Evolutionary conservation across 2,113 vertebrate genomes (phyloP).

Genomic region (Semicossyphus pulcher): DNA sequence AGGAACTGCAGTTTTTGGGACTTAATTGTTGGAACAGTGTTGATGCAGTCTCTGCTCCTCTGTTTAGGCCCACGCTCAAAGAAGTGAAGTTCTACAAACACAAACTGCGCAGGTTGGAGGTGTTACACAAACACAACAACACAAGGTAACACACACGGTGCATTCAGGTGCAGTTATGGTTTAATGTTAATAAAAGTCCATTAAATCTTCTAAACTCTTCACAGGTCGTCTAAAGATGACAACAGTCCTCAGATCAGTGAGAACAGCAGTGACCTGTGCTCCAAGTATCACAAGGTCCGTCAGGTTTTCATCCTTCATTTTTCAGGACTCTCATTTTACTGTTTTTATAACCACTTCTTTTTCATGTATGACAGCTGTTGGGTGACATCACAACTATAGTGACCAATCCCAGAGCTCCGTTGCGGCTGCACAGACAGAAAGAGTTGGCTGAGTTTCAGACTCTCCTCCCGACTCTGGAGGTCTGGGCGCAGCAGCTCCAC

Average conservation of each 20-base stretch:
- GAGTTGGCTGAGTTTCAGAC: slow-evolving; percentile 81
- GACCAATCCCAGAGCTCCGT: slow-evolving; percentile 80
- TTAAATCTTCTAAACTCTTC: not conserved
- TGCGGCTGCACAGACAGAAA: slow-evolving; percentile 74
- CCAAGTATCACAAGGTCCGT: slow-evolving; percentile 44
- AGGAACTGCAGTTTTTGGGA: too few species aligned
- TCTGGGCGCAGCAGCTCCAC: slow-evolving; percentile 89
- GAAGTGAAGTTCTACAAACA: slow-evolving; percentile 88
- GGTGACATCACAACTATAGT: slow-evolving; percentile 82
- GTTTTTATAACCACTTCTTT: not conserved
- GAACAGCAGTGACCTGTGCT: slow-evolving; percentile 14
- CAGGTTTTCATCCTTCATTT: not conserved
- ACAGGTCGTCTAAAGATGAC: slow-evolving; percentile 43
- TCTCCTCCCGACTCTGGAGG: slow-evolving; percentile 85
- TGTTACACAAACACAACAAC: slow-evolving; percentile 76
- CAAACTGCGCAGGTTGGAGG: slow-evolving; percentile 86
- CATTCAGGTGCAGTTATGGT: not conserved
- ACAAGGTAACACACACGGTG: slow-evolving; percentile 70
- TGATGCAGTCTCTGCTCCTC: not conserved
- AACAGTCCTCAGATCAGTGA: not conserved
- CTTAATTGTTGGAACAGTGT: too few species aligned
- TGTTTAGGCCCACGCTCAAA: slow-evolving; percentile 80
- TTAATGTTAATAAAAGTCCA: not conserved
- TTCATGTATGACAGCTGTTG: slow-evolving; percentile 80
- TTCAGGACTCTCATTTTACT: too few species aligned